A percentile compares a stretch with the other conserved stretches of the same genome.
Evolutionary conservation across 2,113 vertebrate species (phyloP).

Genomic region (Herpailurus yagouaroundi): DNA sequence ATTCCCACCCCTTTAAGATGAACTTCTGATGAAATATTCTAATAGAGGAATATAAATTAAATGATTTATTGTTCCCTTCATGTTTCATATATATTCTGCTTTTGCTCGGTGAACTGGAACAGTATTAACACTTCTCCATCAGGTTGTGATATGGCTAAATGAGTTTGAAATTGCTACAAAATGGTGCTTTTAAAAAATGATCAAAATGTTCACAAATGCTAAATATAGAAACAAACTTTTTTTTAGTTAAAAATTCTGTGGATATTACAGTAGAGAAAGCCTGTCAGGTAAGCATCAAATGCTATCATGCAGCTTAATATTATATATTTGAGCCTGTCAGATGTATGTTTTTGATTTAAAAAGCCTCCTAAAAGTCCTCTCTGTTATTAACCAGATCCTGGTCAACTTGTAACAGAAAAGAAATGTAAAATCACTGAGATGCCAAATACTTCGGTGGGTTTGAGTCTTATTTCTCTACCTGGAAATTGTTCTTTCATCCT

Average conservation of each 20-base stretch:
- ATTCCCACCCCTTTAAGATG: not conserved
- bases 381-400: slow-evolving; percentile 20
- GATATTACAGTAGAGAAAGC: slow-evolving; percentile 39
- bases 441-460: not conserved
- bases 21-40: not conserved
- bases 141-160: slow-evolving; percentile 45
- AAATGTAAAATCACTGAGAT: slow-evolving; percentile 5
- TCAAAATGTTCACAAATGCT: slow-evolving; percentile 29
- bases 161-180: slow-evolving; percentile 65
- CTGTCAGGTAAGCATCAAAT: not conserved
- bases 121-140: not conserved
- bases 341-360: slow-evolving; percentile 49
- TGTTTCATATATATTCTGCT: not conserved
- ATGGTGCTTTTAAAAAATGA: slow-evolving; percentile 44
- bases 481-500: not conserved
- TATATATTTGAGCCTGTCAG: slow-evolving; percentile 49
- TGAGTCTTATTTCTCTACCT: slow-evolving; percentile 8
- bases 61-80: not conserved
- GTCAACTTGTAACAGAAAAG: not conserved
- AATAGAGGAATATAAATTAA: not conserved
- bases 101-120: not conserved
- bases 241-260: not conserved
- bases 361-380: slow-evolving; percentile 26
- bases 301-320: not conserved
- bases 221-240: slow-evolving; percentile 45